A percentile compares a stretch with the other conserved stretches of the same genome.
Conservation (phyloP, 1,140 invertebrate species). For the Lasioglossum albipes region DNA sequence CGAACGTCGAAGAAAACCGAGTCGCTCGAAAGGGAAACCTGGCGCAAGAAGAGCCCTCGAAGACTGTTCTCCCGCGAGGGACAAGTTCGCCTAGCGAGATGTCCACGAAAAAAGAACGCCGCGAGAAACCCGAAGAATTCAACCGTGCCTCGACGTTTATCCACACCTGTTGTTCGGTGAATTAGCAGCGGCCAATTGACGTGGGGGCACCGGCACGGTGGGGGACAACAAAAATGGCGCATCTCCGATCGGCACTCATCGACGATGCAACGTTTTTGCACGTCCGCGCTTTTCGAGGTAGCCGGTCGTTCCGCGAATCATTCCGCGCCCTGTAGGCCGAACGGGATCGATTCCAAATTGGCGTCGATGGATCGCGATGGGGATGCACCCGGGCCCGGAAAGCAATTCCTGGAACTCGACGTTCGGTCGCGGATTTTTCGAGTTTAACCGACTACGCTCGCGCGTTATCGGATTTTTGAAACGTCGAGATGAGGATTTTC, state of each 20-base stretch:
- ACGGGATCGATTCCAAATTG: constrained; percentile 30
- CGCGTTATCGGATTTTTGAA: too few relatives aligned
- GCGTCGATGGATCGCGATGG: constrained; percentile 27
- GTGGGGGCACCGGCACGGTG: neutral
- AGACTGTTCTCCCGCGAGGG: constrained; percentile 9
- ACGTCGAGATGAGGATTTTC: too few relatives aligned
- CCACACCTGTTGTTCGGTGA: constrained; percentile 59
- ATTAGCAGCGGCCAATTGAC: constrained; percentile 49
- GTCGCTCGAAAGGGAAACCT: constrained; percentile 27
- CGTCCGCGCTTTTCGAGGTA: constrained; percentile 48
- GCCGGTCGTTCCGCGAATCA: constrained; percentile 51
- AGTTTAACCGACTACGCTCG: too few relatives aligned
- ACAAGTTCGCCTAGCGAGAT: constrained; percentile 52
- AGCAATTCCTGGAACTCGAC: neutral
- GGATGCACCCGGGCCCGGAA: constrained; percentile 13
- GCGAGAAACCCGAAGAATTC: constrained; percentile 41
- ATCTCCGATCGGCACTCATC: constrained; percentile 58
- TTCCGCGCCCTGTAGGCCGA: neutral
- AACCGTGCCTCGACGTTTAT: constrained; percentile 51
- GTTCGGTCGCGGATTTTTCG: neutral
- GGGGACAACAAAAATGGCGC: constrained; percentile 43
- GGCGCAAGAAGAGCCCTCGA: constrained; percentile 4
- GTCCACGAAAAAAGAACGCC: constrained; percentile 1
- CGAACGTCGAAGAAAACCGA: constrained; percentile 40
- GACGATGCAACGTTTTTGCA: constrained; percentile 62